Evolutionary conservation across 1,140 invertebrate genomes (phyloP), one percentile per base, ranked within the genome.

Genomic region (Limonius californicus): DNA sequence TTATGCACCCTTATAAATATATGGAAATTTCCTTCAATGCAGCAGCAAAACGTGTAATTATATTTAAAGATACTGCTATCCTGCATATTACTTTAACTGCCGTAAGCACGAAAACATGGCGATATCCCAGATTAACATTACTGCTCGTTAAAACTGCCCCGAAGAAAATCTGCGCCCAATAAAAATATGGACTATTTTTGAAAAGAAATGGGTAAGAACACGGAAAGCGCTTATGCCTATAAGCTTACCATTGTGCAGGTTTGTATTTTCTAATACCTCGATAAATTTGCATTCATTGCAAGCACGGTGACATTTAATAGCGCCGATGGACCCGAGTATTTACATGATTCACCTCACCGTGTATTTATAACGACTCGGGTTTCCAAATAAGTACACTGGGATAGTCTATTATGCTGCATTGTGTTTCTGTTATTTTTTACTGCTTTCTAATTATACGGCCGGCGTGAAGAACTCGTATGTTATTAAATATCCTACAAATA

Each of bases 311-410:
- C 45, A 50, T 50, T 50, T 50, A 50, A 50, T 50, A 50, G 45
- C 45, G 45, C 16, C 45, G 20, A 11, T 39, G 7, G 35, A 11
- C 35, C 35, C n/a, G n/a, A 39, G 7, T 39, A 39, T 50, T 50
- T 21, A 50, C 45, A 21, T 50, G 45, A 50, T 19, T 18, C 45
- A 50, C 45, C 45, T 39, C 16, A 50, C 7, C 45, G 45, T 50
- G 20, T 18, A 50, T 50, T 50, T 50, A 50, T 50, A 50, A 50
- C 19, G 45, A 50, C 45, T 18, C 45, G 45, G 19, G 8, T 50
- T 50, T 50, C 45, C 45, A 50, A 50, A 50, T 50, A 50, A 18
- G 45, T 50, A 50, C 16, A 50, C 45, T 50, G 45, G 45, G 45
- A 16, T 50, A 19, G 45, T 50, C 45, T 19, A 50, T 50, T 50